Base-by-base conservation (phyloP, 2,113 vertebrate genomes). In the Tyto alba region DNA sequence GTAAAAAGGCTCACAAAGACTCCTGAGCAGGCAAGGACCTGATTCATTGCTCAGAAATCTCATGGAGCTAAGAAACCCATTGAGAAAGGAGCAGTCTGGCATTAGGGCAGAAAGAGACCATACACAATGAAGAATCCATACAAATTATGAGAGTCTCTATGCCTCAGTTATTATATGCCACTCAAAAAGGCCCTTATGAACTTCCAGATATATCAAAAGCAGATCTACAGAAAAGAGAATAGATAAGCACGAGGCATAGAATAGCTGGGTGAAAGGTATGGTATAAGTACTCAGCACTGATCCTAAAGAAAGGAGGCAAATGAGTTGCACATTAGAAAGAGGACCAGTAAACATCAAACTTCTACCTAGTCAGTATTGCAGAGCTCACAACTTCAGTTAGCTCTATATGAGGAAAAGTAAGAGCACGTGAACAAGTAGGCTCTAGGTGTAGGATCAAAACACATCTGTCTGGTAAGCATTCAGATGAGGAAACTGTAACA, bases 111-210 rank as follows among this genome's bases (percentile, higher is more conserved):
- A 55, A 74, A 64, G 26, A 84, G 17, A 53, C 5, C 9, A 52
- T 38, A 72, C 6, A 41, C 10, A 75, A 17, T 8, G 23, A 63
- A 50, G n/a, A 8, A 75, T 12, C 29, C 8, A 32, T 8, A 41
- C 3, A 3, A 5, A 3, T 45, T 36, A 18, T 4, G 10, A 57
- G 23, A 53, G 13, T 32, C 32, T 63, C 80, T 48, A 10, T 1
- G 4, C 25, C 48, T 64, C n/a, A 6, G 10, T 53, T 63, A 3
- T 3, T 62, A 47, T 11, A 32, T 0, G 0, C 21, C 15, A 18
- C 30, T 55, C 11, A 64, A 50, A 86, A 84, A 69, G 7, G 12
- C 18, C 55, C 40, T 32, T 13, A 16, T 30, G 68, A 56, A 69
- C 36, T 73, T 32, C 29, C 19, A 76, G 29, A 30, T 23, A 2